Percentiles rank a stretch among this genome's conserved stretches.
Conservation (phyloP, 2,113 vertebrate species). For the Catharus minimus region DNA sequence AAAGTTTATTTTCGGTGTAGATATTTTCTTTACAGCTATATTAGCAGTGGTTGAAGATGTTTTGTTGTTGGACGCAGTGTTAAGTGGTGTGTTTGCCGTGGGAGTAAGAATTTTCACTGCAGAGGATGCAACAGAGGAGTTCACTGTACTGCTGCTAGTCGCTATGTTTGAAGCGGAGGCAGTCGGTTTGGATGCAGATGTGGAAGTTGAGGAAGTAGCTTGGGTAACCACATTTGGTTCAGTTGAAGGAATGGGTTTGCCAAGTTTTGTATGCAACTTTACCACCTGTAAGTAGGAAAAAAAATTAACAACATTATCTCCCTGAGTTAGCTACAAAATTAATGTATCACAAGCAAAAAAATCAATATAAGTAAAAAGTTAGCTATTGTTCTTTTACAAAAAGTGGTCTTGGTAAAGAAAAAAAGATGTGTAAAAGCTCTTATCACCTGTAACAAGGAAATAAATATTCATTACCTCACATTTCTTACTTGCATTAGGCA, state of each 20-base stretch:
- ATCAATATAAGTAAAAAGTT: neutral
- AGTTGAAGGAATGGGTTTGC: constrained; percentile 97
- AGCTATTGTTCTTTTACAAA: neutral
- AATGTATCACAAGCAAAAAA: neutral
- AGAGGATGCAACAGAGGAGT: constrained; percentile 75
- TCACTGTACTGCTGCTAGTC: constrained; percentile 77
- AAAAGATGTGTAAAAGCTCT: neutral
- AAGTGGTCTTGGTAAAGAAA: neutral
- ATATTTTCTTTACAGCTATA: constrained; percentile 88
- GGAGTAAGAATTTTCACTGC: constrained; percentile 78
- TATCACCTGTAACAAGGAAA: neutral
- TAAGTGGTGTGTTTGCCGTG: constrained; percentile 77
- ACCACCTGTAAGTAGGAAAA: constrained; percentile 83
- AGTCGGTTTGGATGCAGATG: constrained; percentile 83
- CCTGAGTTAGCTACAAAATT: neutral
- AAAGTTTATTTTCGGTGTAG: constrained; percentile 97
- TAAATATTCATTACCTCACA: neutral
- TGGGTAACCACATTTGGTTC: constrained; percentile 95
- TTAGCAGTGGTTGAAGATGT: constrained; percentile 72
- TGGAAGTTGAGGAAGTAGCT: constrained; percentile 81
- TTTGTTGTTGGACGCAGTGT: constrained; percentile 69
- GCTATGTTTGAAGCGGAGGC: constrained; percentile 79
- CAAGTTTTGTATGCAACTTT: constrained; percentile 97
- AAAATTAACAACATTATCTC: neutral
- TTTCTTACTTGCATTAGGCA: neutral